Conservation (phyloP, 2,113 vertebrate species). For the Nanorana parkeri region DNA sequence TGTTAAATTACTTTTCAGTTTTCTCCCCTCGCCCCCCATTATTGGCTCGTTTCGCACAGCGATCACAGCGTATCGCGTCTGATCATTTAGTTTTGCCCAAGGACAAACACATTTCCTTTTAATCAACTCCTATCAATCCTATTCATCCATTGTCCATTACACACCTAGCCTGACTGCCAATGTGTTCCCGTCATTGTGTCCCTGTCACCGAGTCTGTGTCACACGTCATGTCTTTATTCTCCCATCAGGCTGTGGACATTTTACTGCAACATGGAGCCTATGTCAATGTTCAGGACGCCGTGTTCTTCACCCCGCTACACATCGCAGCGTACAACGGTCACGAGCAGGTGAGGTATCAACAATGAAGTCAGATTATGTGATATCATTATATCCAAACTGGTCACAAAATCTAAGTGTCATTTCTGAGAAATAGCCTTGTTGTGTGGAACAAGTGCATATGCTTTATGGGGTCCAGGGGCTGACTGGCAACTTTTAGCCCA, state of each 20-base stretch:
- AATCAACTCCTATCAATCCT: not conserved
- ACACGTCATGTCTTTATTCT: constrained; percentile 3
- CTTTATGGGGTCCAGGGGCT: too few species aligned
- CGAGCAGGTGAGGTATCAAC: constrained; percentile 75
- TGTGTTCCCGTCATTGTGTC: not conserved
- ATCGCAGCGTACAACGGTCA: constrained; percentile 85
- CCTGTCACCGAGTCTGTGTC: not conserved
- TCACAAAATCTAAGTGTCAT: too few species aligned
- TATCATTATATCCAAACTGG: not conserved
- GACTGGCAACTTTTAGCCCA: too few species aligned
- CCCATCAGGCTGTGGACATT: constrained; percentile 80
- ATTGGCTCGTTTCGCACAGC: not conserved
- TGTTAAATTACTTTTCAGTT: too few species aligned
- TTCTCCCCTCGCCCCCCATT: not conserved
- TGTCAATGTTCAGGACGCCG: constrained; percentile 89
- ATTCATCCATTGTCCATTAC: not conserved
- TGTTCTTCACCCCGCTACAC: constrained; percentile 91
- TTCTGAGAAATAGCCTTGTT: too few species aligned
- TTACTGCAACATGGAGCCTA: constrained; percentile 89
- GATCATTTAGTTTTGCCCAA: not conserved
- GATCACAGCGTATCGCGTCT: not conserved
- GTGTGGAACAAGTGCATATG: too few species aligned
- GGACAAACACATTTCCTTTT: not conserved
- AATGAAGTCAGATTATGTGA: not conserved
- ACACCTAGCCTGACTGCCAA: not conserved